Evolutionary conservation across 1,140 invertebrate genomes (phyloP).

Genomic region (Araneus ventricosus): DNA sequence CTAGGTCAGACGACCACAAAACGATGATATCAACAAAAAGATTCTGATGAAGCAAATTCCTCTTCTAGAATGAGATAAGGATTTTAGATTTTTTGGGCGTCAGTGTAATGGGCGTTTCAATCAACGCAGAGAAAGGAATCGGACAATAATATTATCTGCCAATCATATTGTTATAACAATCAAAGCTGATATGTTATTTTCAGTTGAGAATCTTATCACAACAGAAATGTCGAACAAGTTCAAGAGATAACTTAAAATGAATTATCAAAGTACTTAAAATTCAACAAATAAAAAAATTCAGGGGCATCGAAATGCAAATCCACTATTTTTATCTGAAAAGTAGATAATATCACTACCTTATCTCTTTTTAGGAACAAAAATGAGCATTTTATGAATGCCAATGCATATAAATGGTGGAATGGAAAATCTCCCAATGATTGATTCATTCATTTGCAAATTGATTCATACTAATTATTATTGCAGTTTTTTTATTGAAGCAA

Average conservation of each 20-base stretch:
- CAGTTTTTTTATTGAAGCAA: too few relatives aligned
- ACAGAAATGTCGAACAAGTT: background rate
- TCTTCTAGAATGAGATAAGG: background rate
- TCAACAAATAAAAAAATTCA: background rate
- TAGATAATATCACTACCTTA: too few relatives aligned
- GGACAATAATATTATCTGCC: background rate
- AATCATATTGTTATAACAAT: background rate
- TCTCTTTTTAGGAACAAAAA: too few relatives aligned
- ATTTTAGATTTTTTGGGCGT: background rate
- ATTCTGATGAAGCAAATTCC: background rate
- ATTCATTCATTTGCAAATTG: too few relatives aligned
- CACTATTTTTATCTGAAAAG: background rate
- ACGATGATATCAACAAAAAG: background rate
- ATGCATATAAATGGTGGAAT: too few relatives aligned
- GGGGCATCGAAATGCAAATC: background rate
- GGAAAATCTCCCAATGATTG: too few relatives aligned
- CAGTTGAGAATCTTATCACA: background rate
- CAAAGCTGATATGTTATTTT: background rate
- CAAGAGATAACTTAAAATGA: background rate
- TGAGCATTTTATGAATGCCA: too few relatives aligned
- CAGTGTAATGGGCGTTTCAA: background rate
- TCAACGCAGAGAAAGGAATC: background rate
- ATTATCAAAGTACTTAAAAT: background rate
- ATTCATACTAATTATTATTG: too few relatives aligned
- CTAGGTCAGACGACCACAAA: too few relatives aligned